Evolutionary conservation across 1,140 invertebrate species (phyloP).

Genomic region (Cydia amplana): DNA sequence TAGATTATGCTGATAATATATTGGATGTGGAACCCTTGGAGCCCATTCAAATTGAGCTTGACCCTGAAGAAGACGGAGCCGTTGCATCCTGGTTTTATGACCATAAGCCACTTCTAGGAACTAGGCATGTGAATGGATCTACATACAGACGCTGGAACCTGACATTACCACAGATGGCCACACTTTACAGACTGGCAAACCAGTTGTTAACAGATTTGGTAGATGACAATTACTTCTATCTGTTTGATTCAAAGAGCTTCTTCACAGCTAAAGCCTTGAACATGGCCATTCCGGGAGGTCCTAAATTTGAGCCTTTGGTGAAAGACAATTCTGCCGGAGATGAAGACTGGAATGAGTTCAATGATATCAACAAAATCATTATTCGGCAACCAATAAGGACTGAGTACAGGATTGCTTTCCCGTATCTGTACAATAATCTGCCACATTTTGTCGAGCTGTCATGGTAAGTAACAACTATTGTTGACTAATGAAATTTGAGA

Average conservation of each 20-base stretch:
- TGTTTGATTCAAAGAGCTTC: conserved; percentile 99
- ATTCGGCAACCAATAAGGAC: conserved; percentile 99
- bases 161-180: conserved; percentile 97
- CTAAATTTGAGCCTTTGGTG: conserved; percentile 99
- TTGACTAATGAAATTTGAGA: background rate
- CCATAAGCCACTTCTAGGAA: conserved; percentile 96
- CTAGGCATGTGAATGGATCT: conserved; percentile 96
- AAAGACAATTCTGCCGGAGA: conserved; percentile 98
- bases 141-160: conserved; percentile 98
- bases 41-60: conserved; percentile 99
- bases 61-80: conserved; percentile 96
- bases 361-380: conserved; percentile 99
- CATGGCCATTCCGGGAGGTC: conserved; percentile 99
- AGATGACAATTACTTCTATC: conserved; percentile 99
- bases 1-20: conserved; percentile 99
- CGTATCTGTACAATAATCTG: conserved; percentile 99
- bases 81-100: conserved; percentile 99
- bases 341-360: conserved; percentile 99
- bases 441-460: conserved; percentile 97
- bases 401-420: conserved; percentile 99
- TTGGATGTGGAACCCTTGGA: conserved; percentile 99
- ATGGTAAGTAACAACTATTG: conserved; percentile 84
- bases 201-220: conserved; percentile 99
- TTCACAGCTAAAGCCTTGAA: conserved; percentile 99
- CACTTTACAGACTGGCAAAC: conserved; percentile 97